phyloP scores from a whole-genome alignment of 2,113 vertebrate genomes.

The Cheirogaleus medius region DNA sequence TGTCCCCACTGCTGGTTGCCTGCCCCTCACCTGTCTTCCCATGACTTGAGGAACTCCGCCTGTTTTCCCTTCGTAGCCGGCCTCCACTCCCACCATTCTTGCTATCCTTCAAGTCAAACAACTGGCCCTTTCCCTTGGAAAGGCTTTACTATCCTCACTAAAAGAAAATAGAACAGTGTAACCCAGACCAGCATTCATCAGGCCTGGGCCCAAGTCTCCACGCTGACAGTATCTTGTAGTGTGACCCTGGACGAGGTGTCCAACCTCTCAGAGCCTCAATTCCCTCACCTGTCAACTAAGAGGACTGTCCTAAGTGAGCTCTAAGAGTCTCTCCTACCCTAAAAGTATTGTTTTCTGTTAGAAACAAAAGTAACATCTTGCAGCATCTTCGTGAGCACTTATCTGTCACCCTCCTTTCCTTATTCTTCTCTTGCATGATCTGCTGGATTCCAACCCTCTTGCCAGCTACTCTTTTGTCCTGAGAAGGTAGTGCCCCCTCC shows the following conservation, averaged over 20 bases:
- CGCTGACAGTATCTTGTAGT: fast-evolving
- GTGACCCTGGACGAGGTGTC: background rate
- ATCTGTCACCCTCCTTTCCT: fast-evolving
- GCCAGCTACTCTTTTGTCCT: background rate
- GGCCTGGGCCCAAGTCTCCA: background rate
- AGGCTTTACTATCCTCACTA: background rate
- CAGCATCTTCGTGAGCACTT: fast-evolving
- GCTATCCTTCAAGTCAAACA: background rate
- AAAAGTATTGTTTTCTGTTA: background rate
- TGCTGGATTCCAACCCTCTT: background rate
- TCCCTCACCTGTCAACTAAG: background rate
- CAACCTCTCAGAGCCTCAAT: background rate
- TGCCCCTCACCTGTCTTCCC: background rate
- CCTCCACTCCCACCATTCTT: background rate
- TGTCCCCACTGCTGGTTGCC: fast-evolving
- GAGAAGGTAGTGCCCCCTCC: background rate
- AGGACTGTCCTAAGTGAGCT: background rate
- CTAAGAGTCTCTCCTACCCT: background rate
- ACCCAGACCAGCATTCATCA: too few species aligned
- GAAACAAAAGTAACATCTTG: background rate
- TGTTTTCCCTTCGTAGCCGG: background rate
- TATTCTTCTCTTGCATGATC: too few species aligned
- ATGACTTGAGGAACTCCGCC: fast-evolving
- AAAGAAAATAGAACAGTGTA: background rate
- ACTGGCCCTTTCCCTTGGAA: background rate